Evolutionary conservation across 2,113 vertebrate species (phyloP), one percentile per base, ranked within the genome.

Genomic region (Ageneiosus marmoratus): DNA sequence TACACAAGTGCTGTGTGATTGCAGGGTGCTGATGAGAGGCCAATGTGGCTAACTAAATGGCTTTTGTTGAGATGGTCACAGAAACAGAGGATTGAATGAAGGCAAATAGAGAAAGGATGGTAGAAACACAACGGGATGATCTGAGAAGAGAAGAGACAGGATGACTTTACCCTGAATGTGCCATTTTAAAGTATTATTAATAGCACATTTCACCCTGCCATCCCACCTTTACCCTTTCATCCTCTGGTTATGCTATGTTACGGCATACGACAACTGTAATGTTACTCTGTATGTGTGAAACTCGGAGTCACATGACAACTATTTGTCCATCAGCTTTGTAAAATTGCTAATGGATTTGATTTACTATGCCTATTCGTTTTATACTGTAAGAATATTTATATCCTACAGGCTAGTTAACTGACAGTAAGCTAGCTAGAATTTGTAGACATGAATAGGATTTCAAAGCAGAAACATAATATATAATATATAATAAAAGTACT

Each of bases 41-140:
- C 82, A 70, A 84, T 67, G 56, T 48, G 65, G 83, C 13, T 79
- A 84, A 85, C 79, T 79, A 50, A 87, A 62, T 16, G 24, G n/a
- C 32, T 82, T 83, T 74, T 53, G 86, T 84, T 80, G 56, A 83
- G 75, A 83, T 5, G 41, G 67, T 82, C 77, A 51, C 70, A 80
- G 29, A 65, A 77, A 50, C 51, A 72, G 37, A 16, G 16, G 44
- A 79, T 11, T 65, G 56, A 84, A 41, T 62, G 70, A 76, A 77
- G 18, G 50, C 77, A 29, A 51, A 24, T 24, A 50, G 2, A 3
- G 37, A 5, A 41, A 41, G 70, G 67, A 50, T 69, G 46, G 29
- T 41, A 50, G 27, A 34, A 32, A 79, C 37, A 75, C 65, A 74
- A 77, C 76, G 58, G 67, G 34, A 76, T 44, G n/a, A 48, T 24